Percentiles rank a stretch among this genome's conserved stretches.
Evolutionary conservation across 2,113 vertebrate species (phyloP).

Genomic region (Macaca nemestrina): DNA sequence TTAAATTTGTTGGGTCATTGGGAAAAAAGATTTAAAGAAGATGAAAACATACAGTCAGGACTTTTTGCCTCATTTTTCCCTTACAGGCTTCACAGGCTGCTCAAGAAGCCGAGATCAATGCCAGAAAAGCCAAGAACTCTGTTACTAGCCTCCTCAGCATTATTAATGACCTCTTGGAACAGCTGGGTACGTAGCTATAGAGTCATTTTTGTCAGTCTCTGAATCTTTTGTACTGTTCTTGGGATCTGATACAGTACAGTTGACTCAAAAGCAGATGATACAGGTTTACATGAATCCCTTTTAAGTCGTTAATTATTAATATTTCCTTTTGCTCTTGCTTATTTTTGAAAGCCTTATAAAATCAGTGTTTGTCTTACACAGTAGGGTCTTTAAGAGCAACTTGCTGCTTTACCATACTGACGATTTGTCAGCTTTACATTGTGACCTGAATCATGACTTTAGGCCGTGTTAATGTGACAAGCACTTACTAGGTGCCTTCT

Average conservation of each 20-base stretch:
- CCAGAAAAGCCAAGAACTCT: conserved; percentile 95
- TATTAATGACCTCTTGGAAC: conserved; percentile 90
- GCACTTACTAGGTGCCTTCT: background rate
- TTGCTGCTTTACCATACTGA: background rate
- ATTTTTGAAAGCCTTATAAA: background rate
- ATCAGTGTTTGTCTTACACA: background rate
- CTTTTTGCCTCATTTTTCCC: background rate
- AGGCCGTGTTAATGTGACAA: background rate
- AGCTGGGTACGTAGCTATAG: conserved; percentile 87
- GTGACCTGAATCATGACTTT: background rate
- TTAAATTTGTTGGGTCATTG: background rate
- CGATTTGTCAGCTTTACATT: background rate
- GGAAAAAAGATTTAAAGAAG: background rate
- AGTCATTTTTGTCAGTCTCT: background rate
- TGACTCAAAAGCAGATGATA: background rate
- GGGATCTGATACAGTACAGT: background rate
- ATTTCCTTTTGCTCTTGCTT: background rate
- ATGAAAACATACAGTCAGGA: background rate
- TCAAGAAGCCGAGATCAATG: conserved; percentile 95
- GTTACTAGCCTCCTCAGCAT: conserved; percentile 90
- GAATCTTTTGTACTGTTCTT: too few species aligned
- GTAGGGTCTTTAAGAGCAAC: background rate
- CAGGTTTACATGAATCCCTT: background rate
- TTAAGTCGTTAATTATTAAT: background rate
- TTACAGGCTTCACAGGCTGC: conserved; percentile 92